phyloP scores from a whole-genome alignment of 2,888 invertebrate species.

The Lampropteryx suffumata region DNA sequence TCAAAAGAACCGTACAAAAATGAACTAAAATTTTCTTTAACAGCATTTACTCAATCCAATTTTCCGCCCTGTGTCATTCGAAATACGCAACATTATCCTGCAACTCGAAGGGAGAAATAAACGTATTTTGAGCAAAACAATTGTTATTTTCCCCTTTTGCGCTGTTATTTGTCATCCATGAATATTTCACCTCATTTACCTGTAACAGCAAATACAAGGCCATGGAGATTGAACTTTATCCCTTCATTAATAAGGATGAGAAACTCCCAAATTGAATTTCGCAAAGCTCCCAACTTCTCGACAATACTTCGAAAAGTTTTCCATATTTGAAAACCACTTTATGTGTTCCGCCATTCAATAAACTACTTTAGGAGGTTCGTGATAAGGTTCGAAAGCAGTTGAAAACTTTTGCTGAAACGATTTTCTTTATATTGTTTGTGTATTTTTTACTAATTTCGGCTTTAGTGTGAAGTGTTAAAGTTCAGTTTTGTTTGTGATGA shows the following conservation, averaged over 20 bases:
- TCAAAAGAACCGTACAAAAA: too few species aligned
- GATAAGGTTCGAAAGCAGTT: constrained; percentile 22
- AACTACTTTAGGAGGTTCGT: constrained; percentile 24
- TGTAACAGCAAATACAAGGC: constrained; percentile 12
- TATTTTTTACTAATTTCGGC: constrained; percentile 3
- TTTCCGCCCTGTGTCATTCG: too few species aligned
- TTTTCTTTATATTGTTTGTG: constrained; percentile 13
- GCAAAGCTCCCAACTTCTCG: constrained; percentile 13
- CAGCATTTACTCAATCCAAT: too few species aligned
- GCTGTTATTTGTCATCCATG: constrained; percentile 26
- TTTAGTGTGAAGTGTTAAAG: neutral
- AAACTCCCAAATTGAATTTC: constrained; percentile 17
- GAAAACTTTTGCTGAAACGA: constrained; percentile 12
- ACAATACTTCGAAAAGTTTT: constrained; percentile 28
- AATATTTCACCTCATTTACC: constrained; percentile 33
- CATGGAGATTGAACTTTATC: constrained; percentile 23
- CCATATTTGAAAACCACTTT: constrained; percentile 27
- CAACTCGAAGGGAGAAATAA: too few species aligned
- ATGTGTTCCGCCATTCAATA: constrained; percentile 18
- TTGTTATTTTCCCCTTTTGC: constrained; percentile 14
- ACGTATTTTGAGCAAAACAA: constrained; percentile 23
- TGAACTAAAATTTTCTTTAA: too few species aligned
- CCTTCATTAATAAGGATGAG: constrained; percentile 1
- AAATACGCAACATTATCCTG: too few species aligned
- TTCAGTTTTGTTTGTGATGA: constrained; percentile 11